Evolutionary conservation across 2,888 invertebrate species (phyloP).

Genomic region (Cistogaster globosa): DNA sequence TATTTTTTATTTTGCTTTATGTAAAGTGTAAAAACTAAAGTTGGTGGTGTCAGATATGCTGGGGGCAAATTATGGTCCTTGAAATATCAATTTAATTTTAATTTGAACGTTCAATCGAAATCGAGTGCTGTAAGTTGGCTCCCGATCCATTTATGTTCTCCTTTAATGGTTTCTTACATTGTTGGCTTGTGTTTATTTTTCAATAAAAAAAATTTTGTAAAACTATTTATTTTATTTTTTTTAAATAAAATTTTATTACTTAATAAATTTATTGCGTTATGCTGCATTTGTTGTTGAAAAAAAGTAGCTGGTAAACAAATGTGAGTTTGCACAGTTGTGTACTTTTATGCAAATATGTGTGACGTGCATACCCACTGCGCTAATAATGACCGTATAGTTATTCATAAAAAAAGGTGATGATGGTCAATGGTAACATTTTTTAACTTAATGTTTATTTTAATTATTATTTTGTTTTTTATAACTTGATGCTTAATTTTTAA

Average conservation of each 20-base stretch:
- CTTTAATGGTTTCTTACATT: no score
- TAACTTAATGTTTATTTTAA: conserved; percentile 23
- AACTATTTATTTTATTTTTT: neutral
- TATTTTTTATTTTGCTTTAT: no score
- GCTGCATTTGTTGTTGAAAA: conserved; percentile 51
- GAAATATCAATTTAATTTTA: no score
- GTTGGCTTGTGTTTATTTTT: no score
- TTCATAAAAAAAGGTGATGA: conserved; percentile 22
- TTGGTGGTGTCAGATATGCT: no score
- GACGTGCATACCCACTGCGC: conserved; percentile 65
- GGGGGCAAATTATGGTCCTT: no score
- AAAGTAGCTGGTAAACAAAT: neutral
- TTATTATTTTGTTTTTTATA: no score
- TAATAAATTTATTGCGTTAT: conserved; percentile 35
- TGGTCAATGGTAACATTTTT: conserved; percentile 54
- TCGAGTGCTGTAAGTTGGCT: no score
- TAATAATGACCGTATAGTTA: conserved; percentile 12
- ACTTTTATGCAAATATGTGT: conserved; percentile 59
- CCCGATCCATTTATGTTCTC: no score
- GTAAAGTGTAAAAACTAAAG: no score
- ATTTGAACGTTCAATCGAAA: no score
- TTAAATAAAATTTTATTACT: conserved; percentile 51
- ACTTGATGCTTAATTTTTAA: conserved; percentile 23
- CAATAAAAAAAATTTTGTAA: no score
- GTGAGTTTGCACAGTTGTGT: neutral